Evolutionary conservation across 2,797 vertebrate species (phyloP), one percentile per base, ranked within the genome.

Genomic region (Sebastes iracundus): DNA sequence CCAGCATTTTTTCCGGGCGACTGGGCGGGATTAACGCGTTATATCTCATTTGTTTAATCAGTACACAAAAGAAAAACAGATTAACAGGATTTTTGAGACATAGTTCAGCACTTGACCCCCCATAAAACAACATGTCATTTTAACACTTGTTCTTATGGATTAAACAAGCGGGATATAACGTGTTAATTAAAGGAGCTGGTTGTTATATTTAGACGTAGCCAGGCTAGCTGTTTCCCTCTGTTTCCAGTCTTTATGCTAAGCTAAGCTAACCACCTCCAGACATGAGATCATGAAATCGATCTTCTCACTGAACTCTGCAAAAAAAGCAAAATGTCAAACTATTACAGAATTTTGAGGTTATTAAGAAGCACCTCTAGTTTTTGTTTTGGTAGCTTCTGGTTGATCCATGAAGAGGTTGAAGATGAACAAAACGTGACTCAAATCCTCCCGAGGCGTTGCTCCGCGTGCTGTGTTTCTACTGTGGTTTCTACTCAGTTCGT

Each of bases 401-500:
- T 49, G 1, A 4, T 25, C 25, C 22, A 4, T 6, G 30, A 22
- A n/a, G 52, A 68, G 64, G 52, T n/a, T 18, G 49, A 25, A 59
- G 23, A 79, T 38, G 16, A 70, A 67, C 32, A 12, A 69, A 46
- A 52, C 1, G 7, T 66, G 62, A 56, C 28, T 76, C 4, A 3
- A 6, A 11, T 52, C 46, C 61, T 78, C 49, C 53, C 3, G 61
- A 80, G 64, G 22, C 35, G 1, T 32, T 2, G 49, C 52, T 60
- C 56, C 71, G 72, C 72, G 65, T 28, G 1, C 65, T 71, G 52
- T 70, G 65, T 58, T 80, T 68, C 70, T 66, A 7, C 75, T 81
- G 76, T 72, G 61, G 16, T 77, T 80, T 61, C 69, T 71, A 14
- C 75, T 72, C 77, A 71, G 66, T 72, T 72, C 23, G 32, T 84